These are phyloP conservation scores for Shinisaurus crocodilurus DNA, from an alignment of 2,113 vertebrate species.

Conservation along the genomic window DNA sequence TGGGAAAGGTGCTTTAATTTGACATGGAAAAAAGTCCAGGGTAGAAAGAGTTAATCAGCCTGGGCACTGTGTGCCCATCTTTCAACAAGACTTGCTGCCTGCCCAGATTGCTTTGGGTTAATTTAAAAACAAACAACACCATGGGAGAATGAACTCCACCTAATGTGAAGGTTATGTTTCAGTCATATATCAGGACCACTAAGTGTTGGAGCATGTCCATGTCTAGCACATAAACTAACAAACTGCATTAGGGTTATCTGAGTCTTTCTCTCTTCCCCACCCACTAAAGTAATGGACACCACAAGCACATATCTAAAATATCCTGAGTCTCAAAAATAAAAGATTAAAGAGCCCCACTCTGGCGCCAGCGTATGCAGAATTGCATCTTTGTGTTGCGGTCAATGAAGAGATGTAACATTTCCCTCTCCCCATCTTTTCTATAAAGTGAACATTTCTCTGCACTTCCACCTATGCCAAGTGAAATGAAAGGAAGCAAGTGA, in stretches of 20 bases:
- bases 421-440: neutral
- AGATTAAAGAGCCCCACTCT: neutral
- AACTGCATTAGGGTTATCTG: neutral
- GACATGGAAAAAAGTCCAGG: neutral
- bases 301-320: neutral
- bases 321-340: neutral
- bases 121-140: neutral
- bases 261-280: neutral
- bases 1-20: neutral
- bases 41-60: neutral
- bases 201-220: neutral
- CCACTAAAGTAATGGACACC: neutral
- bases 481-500: neutral
- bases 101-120: neutral
- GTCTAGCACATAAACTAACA: neutral
- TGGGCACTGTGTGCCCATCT: neutral
- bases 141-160: neutral
- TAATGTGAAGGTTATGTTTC: neutral
- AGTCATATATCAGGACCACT: neutral
- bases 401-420: neutral
- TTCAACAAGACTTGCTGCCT: neutral
- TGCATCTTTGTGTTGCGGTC: neutral
- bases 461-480: neutral
- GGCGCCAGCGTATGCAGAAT: neutral
- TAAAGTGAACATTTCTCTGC: neutral